phyloP scores from a whole-genome alignment of 1,140 invertebrate species.

The Augochlora pura region DNA sequence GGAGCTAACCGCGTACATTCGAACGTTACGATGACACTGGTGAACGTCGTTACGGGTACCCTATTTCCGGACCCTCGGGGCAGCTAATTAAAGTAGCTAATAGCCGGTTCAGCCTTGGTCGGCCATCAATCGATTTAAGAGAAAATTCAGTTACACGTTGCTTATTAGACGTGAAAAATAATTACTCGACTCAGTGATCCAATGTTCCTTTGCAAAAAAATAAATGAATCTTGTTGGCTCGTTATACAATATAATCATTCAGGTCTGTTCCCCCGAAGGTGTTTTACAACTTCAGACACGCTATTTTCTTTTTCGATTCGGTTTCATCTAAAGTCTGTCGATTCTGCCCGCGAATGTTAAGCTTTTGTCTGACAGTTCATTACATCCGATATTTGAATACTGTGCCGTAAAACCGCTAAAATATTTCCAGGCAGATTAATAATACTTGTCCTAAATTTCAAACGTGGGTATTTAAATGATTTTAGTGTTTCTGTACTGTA shows the following conservation, averaged over 20 bases:
- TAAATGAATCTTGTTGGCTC: background rate
- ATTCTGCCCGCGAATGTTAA: too few species aligned
- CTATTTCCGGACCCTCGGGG: conserved; percentile 47
- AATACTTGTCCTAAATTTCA: too few species aligned
- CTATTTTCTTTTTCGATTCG: too few species aligned
- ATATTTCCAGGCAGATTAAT: too few species aligned
- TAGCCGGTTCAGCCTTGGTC: conserved; percentile 37
- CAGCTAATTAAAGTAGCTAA: conserved; percentile 52
- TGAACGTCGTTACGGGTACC: conserved; percentile 42
- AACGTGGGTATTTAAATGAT: too few species aligned
- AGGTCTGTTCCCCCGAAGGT: too few species aligned
- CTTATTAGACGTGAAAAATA: conserved; percentile 46
- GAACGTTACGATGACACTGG: conserved; percentile 21
- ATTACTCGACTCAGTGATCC: conserved; percentile 38
- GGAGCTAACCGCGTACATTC: conserved; percentile 9
- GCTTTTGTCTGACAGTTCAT: too few species aligned
- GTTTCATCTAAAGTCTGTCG: too few species aligned
- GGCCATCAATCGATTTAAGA: conserved; percentile 60
- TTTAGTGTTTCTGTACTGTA: too few species aligned
- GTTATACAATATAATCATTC: background rate
- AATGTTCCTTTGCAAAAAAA: background rate
- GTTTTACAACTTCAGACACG: too few species aligned
- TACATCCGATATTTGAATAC: too few species aligned
- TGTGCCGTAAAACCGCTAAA: too few species aligned
- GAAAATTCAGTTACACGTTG: conserved; percentile 50